Percentiles rank a stretch among this genome's conserved stretches.
These are phyloP conservation scores for Chloroclysta siterata DNA, from an alignment of 2,888 invertebrate genomes.

Conservation along the genomic window DNA sequence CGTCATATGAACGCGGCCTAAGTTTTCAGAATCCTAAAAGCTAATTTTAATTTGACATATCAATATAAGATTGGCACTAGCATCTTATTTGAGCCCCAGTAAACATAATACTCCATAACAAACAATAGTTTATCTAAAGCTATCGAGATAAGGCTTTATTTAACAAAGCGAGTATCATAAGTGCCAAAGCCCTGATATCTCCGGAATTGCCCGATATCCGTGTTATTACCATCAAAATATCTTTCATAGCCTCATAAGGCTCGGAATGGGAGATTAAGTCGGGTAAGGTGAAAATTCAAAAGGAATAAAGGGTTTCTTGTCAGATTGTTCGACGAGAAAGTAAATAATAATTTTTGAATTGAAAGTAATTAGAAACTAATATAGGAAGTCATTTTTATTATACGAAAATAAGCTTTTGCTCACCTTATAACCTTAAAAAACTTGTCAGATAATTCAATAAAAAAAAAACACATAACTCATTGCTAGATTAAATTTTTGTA, in stretches of 20 bases:
- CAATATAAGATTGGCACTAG: too few species aligned
- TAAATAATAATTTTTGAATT: neutral
- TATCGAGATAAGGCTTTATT: neutral
- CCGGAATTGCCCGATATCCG: slow-evolving; percentile 30
- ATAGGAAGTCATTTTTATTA: too few species aligned
- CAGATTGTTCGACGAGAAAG: slow-evolving; percentile 1
- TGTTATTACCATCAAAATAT: slow-evolving; percentile 36
- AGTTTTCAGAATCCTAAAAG: too few species aligned
- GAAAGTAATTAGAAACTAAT: too few species aligned
- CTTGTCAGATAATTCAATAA: too few species aligned
- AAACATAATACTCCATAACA: neutral
- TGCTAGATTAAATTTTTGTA: too few species aligned
- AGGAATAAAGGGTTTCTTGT: slow-evolving; percentile 5
- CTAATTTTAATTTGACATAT: too few species aligned
- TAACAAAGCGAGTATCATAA: slow-evolving; percentile 1
- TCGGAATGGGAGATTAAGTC: slow-evolving; percentile 33
- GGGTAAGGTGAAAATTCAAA: slow-evolving; percentile 33
- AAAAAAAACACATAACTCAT: too few species aligned
- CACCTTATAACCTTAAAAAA: too few species aligned
- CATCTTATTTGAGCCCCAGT: too few species aligned
- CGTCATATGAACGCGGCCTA: too few species aligned
- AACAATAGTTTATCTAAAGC: slow-evolving; percentile 9
- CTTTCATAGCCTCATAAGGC: slow-evolving; percentile 31
- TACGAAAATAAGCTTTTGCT: too few species aligned
- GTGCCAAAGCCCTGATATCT: slow-evolving; percentile 13